These are phyloP conservation scores for Delia radicum DNA, from an alignment of 1,140 invertebrate genomes.

Conservation along the genomic window DNA sequence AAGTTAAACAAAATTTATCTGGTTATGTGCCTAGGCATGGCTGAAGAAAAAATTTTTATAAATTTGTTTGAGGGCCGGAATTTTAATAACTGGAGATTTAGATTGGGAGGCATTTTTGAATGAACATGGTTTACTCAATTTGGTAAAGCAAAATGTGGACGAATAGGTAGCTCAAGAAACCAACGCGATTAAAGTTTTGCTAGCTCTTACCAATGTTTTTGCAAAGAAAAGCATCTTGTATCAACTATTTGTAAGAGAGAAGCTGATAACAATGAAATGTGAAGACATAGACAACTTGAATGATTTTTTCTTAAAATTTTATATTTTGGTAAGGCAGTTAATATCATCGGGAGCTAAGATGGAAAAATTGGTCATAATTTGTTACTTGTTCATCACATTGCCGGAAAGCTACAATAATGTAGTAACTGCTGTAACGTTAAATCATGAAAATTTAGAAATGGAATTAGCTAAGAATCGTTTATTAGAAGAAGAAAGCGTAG, in stretches of 20 bases:
- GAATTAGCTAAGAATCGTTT: conserved; percentile 27
- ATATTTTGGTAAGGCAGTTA: conserved; percentile 33
- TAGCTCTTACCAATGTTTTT: not conserved
- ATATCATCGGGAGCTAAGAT: conserved; percentile 29
- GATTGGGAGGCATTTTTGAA: no score
- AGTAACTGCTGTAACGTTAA: conserved; percentile 25
- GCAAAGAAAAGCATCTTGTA: conserved; percentile 24
- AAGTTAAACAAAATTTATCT: no score
- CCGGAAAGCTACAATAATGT: conserved; percentile 29
- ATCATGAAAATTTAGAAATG: conserved; percentile 24
- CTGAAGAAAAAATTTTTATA: no score
- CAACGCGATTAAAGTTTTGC: no score
- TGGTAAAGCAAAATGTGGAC: no score
- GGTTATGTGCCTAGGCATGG: no score
- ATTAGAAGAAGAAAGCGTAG: not conserved
- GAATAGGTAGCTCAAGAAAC: no score
- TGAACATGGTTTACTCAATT: no score
- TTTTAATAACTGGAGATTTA: no score
- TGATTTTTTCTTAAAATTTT: conserved; percentile 32
- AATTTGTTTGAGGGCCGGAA: no score
- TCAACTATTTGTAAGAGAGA: conserved; percentile 24
- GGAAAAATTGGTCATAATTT: conserved; percentile 30
- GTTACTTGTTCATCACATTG: conserved; percentile 31
- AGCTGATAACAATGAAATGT: conserved; percentile 27
- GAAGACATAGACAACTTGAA: not conserved